Base-by-base conservation (phyloP, 2,888 invertebrate genomes). In the Petrolisthes cinctipes region DNA sequence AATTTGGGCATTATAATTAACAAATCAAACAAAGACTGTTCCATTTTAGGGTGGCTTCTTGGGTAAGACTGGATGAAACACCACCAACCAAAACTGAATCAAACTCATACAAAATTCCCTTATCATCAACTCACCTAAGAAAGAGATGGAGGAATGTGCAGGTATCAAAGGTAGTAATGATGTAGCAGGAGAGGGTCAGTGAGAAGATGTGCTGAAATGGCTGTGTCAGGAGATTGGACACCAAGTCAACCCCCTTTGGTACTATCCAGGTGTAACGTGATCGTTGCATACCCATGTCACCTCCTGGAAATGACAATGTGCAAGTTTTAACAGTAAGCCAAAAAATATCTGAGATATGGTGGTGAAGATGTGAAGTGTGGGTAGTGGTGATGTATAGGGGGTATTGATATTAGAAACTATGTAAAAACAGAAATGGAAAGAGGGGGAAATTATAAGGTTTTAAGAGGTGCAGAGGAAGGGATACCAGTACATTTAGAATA, bases 181-280 rank as follows among this genome's bases (percentile, higher is more conserved):
- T 20, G 80, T 80, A 80, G 23, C n/a, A 80, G 23, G 80, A 56
- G 80, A 20, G 56, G 1, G 80, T 57, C 0, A 57, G 23, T n/a
- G 80, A 80, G 14, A 57, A 4, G 3, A 20, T 20, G 61, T 80
- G 57, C 4, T 9, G 20, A 5, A 80, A 23, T 5, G 80, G 80
- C 0, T 5, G 9, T 1, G 23, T 80, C 4, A 80, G 80, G 20
- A 14, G 11, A 54, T 5, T 23, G n/a, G n/a, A 5, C 9, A 61
- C 23, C 57, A 14, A 23, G 20, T 80, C 80, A 4, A 57, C 57
- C 57, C 20, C 80, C 7, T 57, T 9, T 23, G 23, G 23, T 5
- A 56, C 56, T 56, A 54, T 23, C 80, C 80, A 80, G 1, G 20
- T 7, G 80, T 80, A 80, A 54, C 80, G 80, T 20, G 80, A 80